Conservation (phyloP, 2,888 invertebrate genomes). For the Oxystoma pomonae region DNA sequence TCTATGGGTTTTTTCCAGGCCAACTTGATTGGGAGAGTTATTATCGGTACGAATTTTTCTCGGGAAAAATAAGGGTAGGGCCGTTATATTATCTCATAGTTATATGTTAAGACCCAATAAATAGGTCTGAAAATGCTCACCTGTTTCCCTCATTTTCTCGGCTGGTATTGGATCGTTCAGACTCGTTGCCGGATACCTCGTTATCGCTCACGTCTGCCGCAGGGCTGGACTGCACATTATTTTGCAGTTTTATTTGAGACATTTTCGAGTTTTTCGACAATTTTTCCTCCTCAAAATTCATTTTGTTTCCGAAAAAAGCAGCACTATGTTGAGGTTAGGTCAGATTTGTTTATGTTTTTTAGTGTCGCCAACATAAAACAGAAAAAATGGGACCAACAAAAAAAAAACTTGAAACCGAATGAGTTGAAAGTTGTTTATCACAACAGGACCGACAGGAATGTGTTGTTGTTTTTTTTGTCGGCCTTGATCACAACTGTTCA, state of each 20-base stretch:
- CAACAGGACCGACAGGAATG: no score
- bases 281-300: not conserved
- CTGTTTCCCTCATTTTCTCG: constrained; percentile 59
- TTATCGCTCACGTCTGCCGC: constrained; percentile 62
- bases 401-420: no score
- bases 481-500: no score
- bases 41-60: no score
- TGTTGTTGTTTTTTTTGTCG: no score
- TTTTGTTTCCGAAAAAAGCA: not conserved
- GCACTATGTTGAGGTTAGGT: not conserved
- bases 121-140: not conserved
- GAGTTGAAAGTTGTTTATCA: no score
- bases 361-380: not conserved
- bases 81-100: no score
- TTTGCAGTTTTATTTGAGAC: constrained; percentile 63
- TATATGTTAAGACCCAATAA: not conserved
- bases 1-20: no score
- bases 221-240: constrained; percentile 38
- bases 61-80: no score
- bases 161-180: constrained; percentile 65
- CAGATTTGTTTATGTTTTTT: not conserved
- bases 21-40: no score
- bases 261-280: constrained; percentile 41
- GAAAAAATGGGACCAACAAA: not conserved
- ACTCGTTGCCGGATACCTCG: constrained; percentile 66